Base-by-base conservation (phyloP, 2,113 vertebrate genomes). In the Osmerus eperlanus region DNA sequence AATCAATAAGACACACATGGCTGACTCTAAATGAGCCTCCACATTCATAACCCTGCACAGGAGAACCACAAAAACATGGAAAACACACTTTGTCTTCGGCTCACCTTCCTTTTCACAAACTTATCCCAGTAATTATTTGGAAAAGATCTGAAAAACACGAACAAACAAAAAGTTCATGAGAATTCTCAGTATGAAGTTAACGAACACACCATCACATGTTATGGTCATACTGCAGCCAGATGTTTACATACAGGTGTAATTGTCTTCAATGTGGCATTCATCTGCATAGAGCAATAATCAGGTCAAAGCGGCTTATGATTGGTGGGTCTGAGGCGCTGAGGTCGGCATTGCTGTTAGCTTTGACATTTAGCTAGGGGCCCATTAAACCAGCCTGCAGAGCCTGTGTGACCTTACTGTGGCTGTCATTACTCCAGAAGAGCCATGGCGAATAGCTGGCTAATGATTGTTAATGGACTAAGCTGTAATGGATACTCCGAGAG, bases 71-170 rank as follows among this genome's bases (percentile, higher is more conserved):
- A 47, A 47, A 2, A 9, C 41, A 47, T 47, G 41, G 41, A 47
- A 47, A 47, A 47, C 9, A 47, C 41, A 47, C 41, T 7, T 47
- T 2, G 41, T 7, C 9, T 47, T 47, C 7, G 41, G 41, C 41
- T 36, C 74, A 93, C 93, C 91, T 94, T 94, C 68, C 93, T 87
- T 79, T 99, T 99, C 68, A 99, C 97, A 94, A 98, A 99, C 78
- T 98, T 99, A 80, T 99, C 96, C 97, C 97, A 99, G 68, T 99
- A 99, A 83, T 99, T 99, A 84, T 97, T 98, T 63, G 97, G 96
- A 80, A 99, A 99, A 79, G 96, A 99, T 78, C 96, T 99, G 84
- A 84, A 92, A 87, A 75, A 19, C n/a, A 36, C 3, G 89, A 67
- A 84, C 28, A 72, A 53, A 41, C 21, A 23, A 67, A 6, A 56